Base-by-base conservation (phyloP, 1,140 invertebrate genomes). In the Chrysopa pallens region DNA sequence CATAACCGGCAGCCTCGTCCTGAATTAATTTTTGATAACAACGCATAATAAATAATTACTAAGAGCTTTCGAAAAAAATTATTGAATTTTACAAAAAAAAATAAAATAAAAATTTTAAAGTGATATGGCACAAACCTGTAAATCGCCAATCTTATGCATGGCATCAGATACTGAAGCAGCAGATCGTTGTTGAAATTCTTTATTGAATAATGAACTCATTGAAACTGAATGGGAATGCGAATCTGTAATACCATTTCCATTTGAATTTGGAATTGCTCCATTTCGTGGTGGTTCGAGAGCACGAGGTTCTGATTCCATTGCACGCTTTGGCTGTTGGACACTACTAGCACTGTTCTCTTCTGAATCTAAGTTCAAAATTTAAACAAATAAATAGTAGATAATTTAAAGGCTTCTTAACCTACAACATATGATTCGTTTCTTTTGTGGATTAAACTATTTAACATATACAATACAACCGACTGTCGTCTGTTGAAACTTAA, bases 1-100 rank as follows among this genome's bases (percentile, higher is more conserved):
- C 69, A 54, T 71, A 62, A 7, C 70, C 70, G 1, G 69, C 70
- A 2, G 68, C 70, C 53, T 71, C 69, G 43, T 71, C 68, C 68
- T 72, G 39, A 8, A 48, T 36, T 12, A 29, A 36, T 39, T 33
- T 33, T 11, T 33, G 28, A 15, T 42, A 11, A 11, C 17, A 13
- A 27, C 13, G 17, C 11, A 40, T 29, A 11, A 15, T 8, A 35
- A 14, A 31, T 9, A 12, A 33, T 27, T 46, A 40, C 15, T 17
- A 46, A 38, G 38, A 38, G 40, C 42, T 41, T 38, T 15, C 31
- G 36, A 41, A 40, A 41, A 23, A 42, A 37, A 40, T 27, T 38
- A 42, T 42, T 42, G 17, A 29, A 42, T 42, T 29, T 28, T 40
- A 23, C 31, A 36, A 13, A 28, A 38, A 38, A 29, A 35, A 36